These are phyloP conservation scores for Sardinella longiceps DNA, from an alignment of 2,797 vertebrate genomes.

Conservation along the genomic window DNA sequence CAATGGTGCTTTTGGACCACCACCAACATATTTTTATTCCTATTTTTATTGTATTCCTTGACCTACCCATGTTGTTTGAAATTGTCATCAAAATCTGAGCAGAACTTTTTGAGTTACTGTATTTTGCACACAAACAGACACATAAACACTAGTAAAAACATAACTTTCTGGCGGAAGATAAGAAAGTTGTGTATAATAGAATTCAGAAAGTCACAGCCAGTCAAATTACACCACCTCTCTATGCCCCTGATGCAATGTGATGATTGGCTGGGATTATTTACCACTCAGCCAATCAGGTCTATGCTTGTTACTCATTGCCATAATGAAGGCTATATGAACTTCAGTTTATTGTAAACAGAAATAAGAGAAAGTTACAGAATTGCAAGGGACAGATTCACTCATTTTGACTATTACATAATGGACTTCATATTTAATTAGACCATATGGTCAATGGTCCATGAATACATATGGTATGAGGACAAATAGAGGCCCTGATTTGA, in stretches of 20 bases:
- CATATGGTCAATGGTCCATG: neutral
- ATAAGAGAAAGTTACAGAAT: neutral
- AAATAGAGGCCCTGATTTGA: neutral
- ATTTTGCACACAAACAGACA: too few relatives aligned
- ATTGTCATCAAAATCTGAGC: too few relatives aligned
- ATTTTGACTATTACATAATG: neutral
- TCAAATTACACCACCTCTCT: neutral
- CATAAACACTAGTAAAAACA: too few relatives aligned
- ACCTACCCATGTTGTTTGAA: too few relatives aligned
- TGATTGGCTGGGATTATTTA: neutral
- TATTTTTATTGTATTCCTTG: too few relatives aligned
- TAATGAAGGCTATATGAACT: too few relatives aligned
- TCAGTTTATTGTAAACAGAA: neutral
- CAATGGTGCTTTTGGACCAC: too few relatives aligned
- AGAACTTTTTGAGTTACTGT: too few relatives aligned
- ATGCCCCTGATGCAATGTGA: neutral
- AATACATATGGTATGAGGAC: neutral
- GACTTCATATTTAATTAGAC: neutral
- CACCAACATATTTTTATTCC: too few relatives aligned
- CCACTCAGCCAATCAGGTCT: slow-evolving; percentile 55
- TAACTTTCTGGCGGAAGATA: too few relatives aligned
- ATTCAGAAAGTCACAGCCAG: slow-evolving; percentile 62
- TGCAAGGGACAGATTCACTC: neutral
- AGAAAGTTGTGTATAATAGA: too few relatives aligned
- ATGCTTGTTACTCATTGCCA: neutral